Percentiles rank a stretch among this genome's conserved stretches.
Conservation (phyloP, 2,113 vertebrate species). For the Aviceda subcristata region DNA sequence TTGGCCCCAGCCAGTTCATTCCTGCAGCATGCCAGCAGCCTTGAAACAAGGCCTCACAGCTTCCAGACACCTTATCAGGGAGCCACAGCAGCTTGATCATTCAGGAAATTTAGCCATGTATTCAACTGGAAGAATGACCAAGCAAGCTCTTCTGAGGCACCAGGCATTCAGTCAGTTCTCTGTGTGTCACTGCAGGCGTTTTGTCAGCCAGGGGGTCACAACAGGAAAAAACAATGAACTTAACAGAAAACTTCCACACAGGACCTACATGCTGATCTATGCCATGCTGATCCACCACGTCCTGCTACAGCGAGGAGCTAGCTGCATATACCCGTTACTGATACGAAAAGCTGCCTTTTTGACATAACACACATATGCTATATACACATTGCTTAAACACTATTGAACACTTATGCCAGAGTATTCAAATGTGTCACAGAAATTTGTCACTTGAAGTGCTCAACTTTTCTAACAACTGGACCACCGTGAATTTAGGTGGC, state of each 20-base stretch:
- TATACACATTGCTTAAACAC: neutral
- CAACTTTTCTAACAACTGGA: neutral
- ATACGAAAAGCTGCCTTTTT: neutral
- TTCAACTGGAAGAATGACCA: neutral
- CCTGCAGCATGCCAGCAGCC: neutral
- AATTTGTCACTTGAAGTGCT: neutral
- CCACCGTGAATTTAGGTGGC: neutral
- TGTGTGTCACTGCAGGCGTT: neutral
- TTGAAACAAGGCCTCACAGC: neutral
- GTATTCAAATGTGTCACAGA: neutral
- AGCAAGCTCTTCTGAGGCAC: neutral
- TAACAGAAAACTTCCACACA: neutral
- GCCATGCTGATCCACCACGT: neutral
- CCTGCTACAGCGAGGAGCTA: neutral
- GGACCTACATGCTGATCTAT: neutral
- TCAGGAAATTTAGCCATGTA: neutral
- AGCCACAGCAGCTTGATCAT: neutral
- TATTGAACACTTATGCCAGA: neutral
- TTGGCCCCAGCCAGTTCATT: neutral
- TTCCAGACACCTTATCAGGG: neutral
- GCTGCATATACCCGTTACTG: fast-evolving
- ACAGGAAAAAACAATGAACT: neutral
- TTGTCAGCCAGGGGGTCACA: neutral
- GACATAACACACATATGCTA: neutral
- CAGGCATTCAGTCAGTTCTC: neutral